A percentile compares a stretch with the other conserved stretches of the same genome.
Evolutionary conservation across 2,797 vertebrate species (phyloP).

Genomic region (Tokudaia tokunoshimensis): DNA sequence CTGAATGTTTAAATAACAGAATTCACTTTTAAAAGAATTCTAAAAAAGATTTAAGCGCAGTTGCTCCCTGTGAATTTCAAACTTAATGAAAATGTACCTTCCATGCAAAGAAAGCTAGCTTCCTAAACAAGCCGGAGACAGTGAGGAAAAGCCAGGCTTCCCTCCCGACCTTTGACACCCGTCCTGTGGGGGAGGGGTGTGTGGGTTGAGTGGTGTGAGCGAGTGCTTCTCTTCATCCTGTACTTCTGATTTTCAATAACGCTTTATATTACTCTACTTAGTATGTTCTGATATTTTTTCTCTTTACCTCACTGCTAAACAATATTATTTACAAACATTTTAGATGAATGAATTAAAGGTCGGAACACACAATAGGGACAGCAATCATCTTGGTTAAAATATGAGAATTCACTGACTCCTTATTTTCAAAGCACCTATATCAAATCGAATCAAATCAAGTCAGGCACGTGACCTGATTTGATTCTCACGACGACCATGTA

Average conservation of each 20-base stretch:
- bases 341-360: slow-evolving; percentile 4
- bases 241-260: background rate
- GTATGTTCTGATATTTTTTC: slow-evolving; percentile 16
- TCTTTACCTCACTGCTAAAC: slow-evolving; percentile 16
- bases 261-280: background rate
- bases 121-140: slow-evolving; percentile 25
- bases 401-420: background rate
- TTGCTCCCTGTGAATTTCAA: slow-evolving; percentile 45
- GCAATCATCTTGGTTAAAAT: slow-evolving; percentile 22
- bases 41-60: slow-evolving; percentile 45
- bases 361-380: background rate
- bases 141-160: slow-evolving; percentile 37
- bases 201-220: background rate
- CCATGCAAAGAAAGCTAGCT: slow-evolving; percentile 63
- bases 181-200: slow-evolving; percentile 51
- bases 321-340: slow-evolving; percentile 53
- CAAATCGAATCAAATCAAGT: background rate
- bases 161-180: slow-evolving; percentile 59
- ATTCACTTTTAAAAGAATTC: slow-evolving; percentile 56
- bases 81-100: slow-evolving; percentile 60
- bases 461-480: background rate
- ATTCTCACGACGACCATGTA: background rate
- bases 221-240: background rate
- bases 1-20: slow-evolving; percentile 60
- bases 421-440: background rate